Evolutionary conservation across 2,113 vertebrate genomes (phyloP).

Genomic region (Cyprinus carpio): DNA sequence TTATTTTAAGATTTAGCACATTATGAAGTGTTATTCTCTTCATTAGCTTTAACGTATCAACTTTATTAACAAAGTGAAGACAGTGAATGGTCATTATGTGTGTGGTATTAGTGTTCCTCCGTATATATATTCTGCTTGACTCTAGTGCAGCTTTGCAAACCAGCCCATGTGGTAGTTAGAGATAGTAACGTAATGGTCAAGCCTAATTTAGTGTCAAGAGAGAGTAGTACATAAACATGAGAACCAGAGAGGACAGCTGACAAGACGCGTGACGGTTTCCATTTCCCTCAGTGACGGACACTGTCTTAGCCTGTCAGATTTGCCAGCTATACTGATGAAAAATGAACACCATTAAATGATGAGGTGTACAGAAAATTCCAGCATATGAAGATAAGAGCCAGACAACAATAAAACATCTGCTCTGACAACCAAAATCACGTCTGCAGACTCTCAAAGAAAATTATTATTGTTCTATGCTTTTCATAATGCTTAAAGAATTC

Average conservation of each 20-base stretch:
- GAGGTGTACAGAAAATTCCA: conserved; percentile 28
- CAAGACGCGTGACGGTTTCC: conserved; percentile 46
- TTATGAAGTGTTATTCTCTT: background rate
- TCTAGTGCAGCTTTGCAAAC: conserved; percentile 55
- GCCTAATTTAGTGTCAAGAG: conserved; percentile 55
- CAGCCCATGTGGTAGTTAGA: conserved; percentile 66
- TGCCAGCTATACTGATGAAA: conserved; percentile 26
- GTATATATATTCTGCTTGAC: conserved; percentile 30
- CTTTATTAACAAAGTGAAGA: background rate
- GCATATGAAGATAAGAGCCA: background rate
- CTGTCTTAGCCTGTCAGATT: conserved; percentile 52
- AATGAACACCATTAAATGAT: conserved; percentile 49
- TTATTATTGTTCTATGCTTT: background rate
- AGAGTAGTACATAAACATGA: conserved; percentile 37
- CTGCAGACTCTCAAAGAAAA: background rate
- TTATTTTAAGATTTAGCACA: conserved; percentile 5
- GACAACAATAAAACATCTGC: conserved; percentile 18
- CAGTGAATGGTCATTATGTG: background rate
- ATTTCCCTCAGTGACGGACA: conserved; percentile 57
- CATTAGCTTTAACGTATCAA: conserved; percentile 15
- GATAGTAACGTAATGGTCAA: conserved; percentile 54
- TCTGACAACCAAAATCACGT: background rate
- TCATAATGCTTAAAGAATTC: background rate
- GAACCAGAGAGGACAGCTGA: conserved; percentile 37
- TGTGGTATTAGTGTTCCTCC: background rate